Percentiles rank a stretch among this genome's conserved stretches.
Conservation (phyloP, 2,113 vertebrate species). For the Lepus americanus region DNA sequence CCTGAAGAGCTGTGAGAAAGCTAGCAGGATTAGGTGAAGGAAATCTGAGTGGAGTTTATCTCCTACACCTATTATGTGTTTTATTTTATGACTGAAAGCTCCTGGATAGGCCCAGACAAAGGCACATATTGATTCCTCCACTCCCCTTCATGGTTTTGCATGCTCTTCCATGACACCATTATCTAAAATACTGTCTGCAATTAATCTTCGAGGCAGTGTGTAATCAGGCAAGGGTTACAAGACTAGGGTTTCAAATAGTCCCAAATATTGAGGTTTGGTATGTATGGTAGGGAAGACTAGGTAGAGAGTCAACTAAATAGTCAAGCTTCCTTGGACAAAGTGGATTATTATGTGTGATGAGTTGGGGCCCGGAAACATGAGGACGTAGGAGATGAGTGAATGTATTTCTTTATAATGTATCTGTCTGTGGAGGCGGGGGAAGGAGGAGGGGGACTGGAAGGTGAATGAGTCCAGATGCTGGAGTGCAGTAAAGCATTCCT, state of each 20-base stretch:
- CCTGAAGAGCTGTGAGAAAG: neutral
- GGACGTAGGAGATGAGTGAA: slow-evolving; percentile 81
- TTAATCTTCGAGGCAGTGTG: slow-evolving; percentile 87
- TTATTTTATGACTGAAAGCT: slow-evolving; percentile 77
- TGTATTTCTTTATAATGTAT: slow-evolving; percentile 86
- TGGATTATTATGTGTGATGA: slow-evolving; percentile 45
- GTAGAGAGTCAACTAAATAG: slow-evolving; percentile 38
- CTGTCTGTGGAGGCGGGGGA: slow-evolving; percentile 77
- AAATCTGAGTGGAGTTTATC: slow-evolving; percentile 65
- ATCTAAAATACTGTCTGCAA: slow-evolving; percentile 86
- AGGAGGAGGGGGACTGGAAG: slow-evolving; percentile 67
- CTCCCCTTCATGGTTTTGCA: slow-evolving; percentile 66
- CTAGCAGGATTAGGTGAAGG: neutral
- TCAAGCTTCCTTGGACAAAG: slow-evolving; percentile 65
- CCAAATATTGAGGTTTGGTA: slow-evolving; percentile 42
- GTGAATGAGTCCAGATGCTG: slow-evolving; percentile 91
- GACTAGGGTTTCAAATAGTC: slow-evolving; percentile 76
- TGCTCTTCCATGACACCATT: slow-evolving; percentile 82
- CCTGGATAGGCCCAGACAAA: slow-evolving; percentile 79
- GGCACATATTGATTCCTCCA: slow-evolving; percentile 76
- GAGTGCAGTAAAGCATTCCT: slow-evolving; percentile 90
- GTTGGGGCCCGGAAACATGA: slow-evolving; percentile 69
- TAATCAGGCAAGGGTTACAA: slow-evolving; percentile 81
- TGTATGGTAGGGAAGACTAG: neutral
- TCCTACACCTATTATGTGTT: slow-evolving; percentile 48